Evolutionary conservation across 2,113 vertebrate genomes (phyloP).

Genomic region (Toxotes jaculatrix): DNA sequence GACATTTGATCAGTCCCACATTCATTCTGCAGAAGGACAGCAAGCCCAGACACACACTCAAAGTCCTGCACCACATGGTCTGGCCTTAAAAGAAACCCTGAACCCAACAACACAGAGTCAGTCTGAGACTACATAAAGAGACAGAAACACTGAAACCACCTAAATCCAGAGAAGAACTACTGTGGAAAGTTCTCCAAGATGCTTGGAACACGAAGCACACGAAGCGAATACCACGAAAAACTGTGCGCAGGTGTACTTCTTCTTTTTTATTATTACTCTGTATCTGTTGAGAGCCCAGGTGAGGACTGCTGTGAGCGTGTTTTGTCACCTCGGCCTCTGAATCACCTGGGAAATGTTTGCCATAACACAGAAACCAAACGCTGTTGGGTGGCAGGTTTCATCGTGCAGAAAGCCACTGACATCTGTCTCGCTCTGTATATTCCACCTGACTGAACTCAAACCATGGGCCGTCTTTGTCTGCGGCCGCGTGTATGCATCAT

Average conservation of each 20-base stretch:
- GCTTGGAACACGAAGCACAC: no score
- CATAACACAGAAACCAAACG: slow-evolving; percentile 14
- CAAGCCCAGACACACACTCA: no score
- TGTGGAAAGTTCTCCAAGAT: no score
- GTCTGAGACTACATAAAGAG: no score
- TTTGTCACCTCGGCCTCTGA: slow-evolving; percentile 20
- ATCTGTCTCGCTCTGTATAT: slow-evolving; percentile 74
- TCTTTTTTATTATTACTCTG: not conserved
- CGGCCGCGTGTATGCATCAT: not conserved
- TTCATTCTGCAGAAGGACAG: no score
- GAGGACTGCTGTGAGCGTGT: not conserved
- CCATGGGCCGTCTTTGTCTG: slow-evolving; percentile 55
- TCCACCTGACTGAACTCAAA: slow-evolving; percentile 72
- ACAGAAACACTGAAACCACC: no score
- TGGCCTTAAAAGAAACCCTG: no score
- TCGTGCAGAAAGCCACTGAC: slow-evolving; percentile 61
- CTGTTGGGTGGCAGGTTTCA: slow-evolving; percentile 56
- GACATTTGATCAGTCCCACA: no score
- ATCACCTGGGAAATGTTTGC: slow-evolving; percentile 52
- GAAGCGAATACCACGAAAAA: no score
- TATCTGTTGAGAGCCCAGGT: not conserved
- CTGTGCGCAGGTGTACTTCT: not conserved
- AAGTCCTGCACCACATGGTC: no score
- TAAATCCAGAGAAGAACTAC: no score
- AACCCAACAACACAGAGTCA: no score